phyloP scores from a whole-genome alignment of 2,797 vertebrate genomes.

The Argya squamiceps region DNA sequence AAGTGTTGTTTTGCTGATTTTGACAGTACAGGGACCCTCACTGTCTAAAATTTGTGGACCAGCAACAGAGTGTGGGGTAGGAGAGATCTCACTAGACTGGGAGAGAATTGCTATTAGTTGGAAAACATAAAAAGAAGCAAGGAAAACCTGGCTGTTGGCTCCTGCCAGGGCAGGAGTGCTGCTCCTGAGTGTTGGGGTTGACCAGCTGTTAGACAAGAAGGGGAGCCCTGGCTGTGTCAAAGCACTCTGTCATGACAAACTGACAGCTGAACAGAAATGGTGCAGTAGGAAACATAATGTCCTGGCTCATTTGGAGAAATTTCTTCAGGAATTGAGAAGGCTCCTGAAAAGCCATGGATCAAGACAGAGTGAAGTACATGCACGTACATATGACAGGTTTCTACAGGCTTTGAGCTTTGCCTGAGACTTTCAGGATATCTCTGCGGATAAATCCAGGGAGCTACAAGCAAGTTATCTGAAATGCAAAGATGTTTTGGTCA shows the following conservation, averaged over 20 bases:
- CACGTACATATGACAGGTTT: fast-evolving
- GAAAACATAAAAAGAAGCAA: background rate
- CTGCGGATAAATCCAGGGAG: background rate
- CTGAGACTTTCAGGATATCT: background rate
- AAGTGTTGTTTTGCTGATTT: background rate
- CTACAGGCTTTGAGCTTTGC: background rate
- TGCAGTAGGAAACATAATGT: background rate
- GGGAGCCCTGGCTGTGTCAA: background rate
- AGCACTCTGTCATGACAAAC: fast-evolving
- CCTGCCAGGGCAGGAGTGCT: background rate
- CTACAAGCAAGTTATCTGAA: background rate
- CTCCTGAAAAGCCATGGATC: background rate
- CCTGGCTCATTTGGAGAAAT: background rate
- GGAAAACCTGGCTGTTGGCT: background rate
- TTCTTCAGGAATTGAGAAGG: background rate
- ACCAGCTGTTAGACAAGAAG: background rate
- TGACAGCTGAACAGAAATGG: background rate
- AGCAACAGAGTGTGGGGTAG: background rate
- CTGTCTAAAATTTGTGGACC: background rate
- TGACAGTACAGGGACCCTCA: background rate
- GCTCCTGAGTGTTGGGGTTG: background rate
- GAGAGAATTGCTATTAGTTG: background rate
- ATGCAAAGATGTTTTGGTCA: background rate
- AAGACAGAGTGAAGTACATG: background rate
- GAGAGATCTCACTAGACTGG: background rate